Percentiles rank a stretch among this genome's conserved stretches.
Conservation (phyloP, 2,113 vertebrate genomes). For the Accipiter virgatus region DNA sequence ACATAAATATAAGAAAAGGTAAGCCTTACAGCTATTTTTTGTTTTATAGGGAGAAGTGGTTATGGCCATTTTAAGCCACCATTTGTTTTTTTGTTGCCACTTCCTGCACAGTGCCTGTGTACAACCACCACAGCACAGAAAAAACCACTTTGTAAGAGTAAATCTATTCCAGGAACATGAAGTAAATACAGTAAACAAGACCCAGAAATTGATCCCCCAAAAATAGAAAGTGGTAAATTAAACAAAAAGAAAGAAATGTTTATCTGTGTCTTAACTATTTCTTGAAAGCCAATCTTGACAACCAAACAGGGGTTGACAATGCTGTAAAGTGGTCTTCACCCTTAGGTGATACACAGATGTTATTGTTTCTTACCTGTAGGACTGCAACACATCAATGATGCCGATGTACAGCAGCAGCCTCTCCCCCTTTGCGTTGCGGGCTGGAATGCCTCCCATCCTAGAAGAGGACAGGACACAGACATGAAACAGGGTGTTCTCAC, state of each 20-base stretch:
- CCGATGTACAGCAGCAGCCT: constrained; percentile 90
- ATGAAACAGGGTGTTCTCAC: not conserved
- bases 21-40: not conserved
- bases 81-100: not conserved
- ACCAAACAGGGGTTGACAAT: too few species aligned
- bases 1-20: not conserved
- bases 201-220: not conserved
- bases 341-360: not conserved
- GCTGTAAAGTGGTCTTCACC: not conserved
- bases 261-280: not conserved
- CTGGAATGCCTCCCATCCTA: constrained; percentile 95
- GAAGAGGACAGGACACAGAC: not conserved
- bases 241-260: too few species aligned
- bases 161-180: not conserved
- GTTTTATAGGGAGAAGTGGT: not conserved
- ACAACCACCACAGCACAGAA: not conserved
- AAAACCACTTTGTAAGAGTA: not conserved
- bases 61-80: not conserved
- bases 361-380: constrained; percentile 81
- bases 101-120: not conserved
- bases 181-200: not conserved
- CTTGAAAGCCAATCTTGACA: not conserved
- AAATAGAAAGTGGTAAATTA: not conserved
- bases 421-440: constrained; percentile 86
- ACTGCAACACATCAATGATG: constrained; percentile 94